A percentile compares a stretch with the other conserved stretches of the same genome.
phyloP scores from a whole-genome alignment of 2,888 invertebrate species.

The Eugnorisma glareosa region DNA sequence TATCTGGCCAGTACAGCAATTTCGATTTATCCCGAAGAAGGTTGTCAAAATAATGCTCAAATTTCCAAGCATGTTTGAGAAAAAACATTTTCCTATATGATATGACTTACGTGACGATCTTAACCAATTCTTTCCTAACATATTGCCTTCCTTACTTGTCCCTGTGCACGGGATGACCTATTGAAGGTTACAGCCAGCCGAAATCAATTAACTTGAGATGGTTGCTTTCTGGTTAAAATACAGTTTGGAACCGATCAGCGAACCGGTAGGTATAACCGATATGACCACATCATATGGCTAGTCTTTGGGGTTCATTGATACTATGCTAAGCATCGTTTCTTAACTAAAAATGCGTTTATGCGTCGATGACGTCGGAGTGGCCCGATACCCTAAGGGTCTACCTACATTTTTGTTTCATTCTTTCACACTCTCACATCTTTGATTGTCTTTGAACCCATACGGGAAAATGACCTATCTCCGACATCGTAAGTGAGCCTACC shows the following conservation, averaged over 20 bases:
- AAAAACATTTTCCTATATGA: no score
- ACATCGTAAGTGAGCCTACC: no score
- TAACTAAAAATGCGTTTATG: neutral
- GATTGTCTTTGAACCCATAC: no score
- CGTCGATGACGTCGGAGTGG: neutral
- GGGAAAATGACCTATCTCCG: no score
- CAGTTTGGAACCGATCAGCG: neutral
- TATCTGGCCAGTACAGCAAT: no score
- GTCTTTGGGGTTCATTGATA: neutral
- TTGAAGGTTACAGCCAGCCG: neutral
- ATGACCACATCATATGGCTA: neutral
- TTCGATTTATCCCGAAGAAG: no score
- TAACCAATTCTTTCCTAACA: no score
- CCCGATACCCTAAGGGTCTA: neutral
- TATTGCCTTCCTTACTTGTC: neutral
- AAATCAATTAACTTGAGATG: conserved; percentile 1
- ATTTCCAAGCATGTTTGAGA: no score
- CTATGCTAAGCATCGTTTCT: neutral
- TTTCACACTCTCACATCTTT: no score
- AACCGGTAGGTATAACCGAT: neutral
- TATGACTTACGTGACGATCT: neutral
- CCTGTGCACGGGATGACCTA: neutral
- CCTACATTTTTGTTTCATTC: no score
- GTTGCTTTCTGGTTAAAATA: neutral
- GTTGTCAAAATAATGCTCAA: no score